Percentiles rank a stretch among this genome's conserved stretches.
These are phyloP conservation scores for Chrysopilus asiliformis DNA, from an alignment of 2,888 invertebrate genomes.

Conservation along the genomic window DNA sequence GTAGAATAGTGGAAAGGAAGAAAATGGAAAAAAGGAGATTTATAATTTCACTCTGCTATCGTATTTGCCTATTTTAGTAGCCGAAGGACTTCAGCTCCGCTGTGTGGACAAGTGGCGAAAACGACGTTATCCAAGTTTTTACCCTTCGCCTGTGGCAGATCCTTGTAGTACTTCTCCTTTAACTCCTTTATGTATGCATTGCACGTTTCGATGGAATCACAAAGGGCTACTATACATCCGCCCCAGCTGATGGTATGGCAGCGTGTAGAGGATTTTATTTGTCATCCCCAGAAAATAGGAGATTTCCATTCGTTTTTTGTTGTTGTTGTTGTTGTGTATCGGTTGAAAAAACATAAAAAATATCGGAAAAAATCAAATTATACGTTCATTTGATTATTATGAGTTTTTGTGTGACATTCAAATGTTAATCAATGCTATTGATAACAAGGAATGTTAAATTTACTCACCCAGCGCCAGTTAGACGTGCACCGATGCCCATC, in stretches of 20 bases:
- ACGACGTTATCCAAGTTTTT: constrained; percentile 42
- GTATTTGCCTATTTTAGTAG: too few species aligned
- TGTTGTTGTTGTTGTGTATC: too few species aligned
- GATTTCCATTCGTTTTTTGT: too few species aligned
- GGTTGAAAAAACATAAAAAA: too few species aligned
- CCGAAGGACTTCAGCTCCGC: constrained; percentile 34
- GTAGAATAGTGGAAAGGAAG: too few species aligned
- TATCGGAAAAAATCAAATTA: too few species aligned
- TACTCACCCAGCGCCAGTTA: constrained; percentile 82
- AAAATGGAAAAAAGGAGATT: too few species aligned
- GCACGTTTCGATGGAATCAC: constrained; percentile 43
- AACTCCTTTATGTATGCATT: constrained; percentile 53
- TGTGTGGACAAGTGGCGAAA: constrained; percentile 50
- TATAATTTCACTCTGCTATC: too few species aligned
- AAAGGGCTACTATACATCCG: constrained; percentile 77
- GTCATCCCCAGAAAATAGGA: too few species aligned
- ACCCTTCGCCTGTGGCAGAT: constrained; percentile 40
- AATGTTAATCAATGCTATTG: too few species aligned
- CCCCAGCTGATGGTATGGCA: constrained; percentile 62
- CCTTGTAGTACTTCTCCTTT: constrained; percentile 54
- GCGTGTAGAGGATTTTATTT: too few species aligned
- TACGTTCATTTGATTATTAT: neutral
- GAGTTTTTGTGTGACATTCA: too few species aligned
- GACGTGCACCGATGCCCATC: constrained; percentile 61
- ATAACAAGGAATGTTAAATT: neutral